phyloP scores from a whole-genome alignment of 2,797 vertebrate species.

The Holocentrus rufus region DNA sequence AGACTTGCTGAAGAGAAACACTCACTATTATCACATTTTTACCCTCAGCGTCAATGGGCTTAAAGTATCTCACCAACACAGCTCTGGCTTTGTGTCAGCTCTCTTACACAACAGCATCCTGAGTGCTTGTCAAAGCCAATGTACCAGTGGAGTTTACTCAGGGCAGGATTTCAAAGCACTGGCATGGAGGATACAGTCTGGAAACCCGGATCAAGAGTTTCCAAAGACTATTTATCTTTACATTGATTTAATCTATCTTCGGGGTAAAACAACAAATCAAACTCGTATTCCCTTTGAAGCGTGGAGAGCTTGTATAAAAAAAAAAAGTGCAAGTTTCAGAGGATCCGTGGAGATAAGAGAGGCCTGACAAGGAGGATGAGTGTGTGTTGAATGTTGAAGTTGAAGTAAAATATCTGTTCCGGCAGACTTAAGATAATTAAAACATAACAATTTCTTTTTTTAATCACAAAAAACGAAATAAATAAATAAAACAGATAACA shows the following conservation, averaged over 20 bases:
- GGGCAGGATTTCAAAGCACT: conserved; percentile 38
- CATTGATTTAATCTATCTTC: conserved; percentile 31
- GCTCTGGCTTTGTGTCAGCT: conserved; percentile 53
- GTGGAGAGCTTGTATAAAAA: not conserved
- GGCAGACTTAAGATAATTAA: conserved; percentile 24
- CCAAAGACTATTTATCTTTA: conserved; percentile 29
- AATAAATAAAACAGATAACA: too few species aligned
- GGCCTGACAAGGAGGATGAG: conserved; percentile 3
- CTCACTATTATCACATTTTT: conserved; percentile 54
- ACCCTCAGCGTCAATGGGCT: conserved; percentile 39
- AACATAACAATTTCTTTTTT: too few species aligned
- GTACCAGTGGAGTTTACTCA: conserved; percentile 43
- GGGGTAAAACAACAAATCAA: conserved; percentile 41
- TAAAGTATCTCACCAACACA: conserved; percentile 54
- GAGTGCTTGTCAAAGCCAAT: conserved; percentile 48
- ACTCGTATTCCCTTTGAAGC: conserved; percentile 36
- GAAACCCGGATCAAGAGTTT: conserved; percentile 47
- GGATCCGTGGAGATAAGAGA: not conserved
- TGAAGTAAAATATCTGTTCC: conserved; percentile 18
- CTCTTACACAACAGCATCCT: conserved; percentile 48
- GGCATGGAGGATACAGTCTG: conserved; percentile 21
- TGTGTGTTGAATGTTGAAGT: conserved; percentile 9
- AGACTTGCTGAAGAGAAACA: conserved; percentile 61
- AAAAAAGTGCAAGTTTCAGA: conserved; percentile 27
- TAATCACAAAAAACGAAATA: too few species aligned